Percentiles rank a stretch among this genome's conserved stretches.
Conservation (phyloP, 2,797 vertebrate genomes). For the Orestias chungarensis region DNA sequence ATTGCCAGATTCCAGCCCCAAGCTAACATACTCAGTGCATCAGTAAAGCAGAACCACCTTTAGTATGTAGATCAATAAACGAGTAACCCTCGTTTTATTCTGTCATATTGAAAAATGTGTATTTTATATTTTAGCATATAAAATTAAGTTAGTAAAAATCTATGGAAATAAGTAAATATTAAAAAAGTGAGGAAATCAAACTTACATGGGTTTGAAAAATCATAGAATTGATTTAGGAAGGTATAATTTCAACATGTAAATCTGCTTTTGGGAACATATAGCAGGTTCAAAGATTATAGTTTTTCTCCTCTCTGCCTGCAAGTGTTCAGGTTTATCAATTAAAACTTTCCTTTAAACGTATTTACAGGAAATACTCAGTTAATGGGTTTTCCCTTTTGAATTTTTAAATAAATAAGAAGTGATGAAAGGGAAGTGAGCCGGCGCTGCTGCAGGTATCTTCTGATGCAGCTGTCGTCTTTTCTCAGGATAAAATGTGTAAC, state of each 20-base stretch:
- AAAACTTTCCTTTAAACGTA: background rate
- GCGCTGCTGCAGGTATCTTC: too few relatives aligned
- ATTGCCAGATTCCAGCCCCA: too few relatives aligned
- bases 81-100: background rate
- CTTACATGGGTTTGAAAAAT: background rate
- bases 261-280: background rate
- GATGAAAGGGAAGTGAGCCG: background rate
- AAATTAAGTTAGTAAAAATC: background rate
- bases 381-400: background rate
- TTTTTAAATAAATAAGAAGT: background rate
- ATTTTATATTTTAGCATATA: background rate
- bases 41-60: too few relatives aligned
- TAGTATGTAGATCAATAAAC: too few relatives aligned
- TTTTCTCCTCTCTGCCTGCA: constrained; percentile 7
- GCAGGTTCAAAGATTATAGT: too few relatives aligned
- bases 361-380: constrained; percentile 2
- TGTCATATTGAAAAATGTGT: background rate
- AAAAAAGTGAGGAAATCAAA: background rate
- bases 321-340: constrained; percentile 2
- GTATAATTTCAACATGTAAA: background rate
- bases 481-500: background rate
- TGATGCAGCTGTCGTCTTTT: background rate
- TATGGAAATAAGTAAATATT: background rate
- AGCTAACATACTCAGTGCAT: too few relatives aligned
- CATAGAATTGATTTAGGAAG: background rate